A percentile compares a stretch with the other conserved stretches of the same genome.
These are phyloP conservation scores for Noctua comes DNA, from an alignment of 2,888 invertebrate species.

Conservation along the genomic window DNA sequence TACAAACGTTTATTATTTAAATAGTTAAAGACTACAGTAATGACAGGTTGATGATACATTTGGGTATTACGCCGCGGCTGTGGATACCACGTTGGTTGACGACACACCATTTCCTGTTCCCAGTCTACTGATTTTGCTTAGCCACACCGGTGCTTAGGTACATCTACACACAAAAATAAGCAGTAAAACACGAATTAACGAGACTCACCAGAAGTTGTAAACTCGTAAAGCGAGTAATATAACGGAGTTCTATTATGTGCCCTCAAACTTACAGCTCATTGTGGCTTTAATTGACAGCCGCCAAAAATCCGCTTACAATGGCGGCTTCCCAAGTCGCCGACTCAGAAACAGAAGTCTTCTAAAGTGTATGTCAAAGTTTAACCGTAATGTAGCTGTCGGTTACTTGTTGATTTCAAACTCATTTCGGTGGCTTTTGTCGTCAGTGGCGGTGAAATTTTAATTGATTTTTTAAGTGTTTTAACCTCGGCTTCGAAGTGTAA, in stretches of 20 bases:
- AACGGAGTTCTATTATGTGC: constrained; percentile 32
- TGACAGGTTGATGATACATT: not conserved
- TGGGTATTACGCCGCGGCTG: not conserved
- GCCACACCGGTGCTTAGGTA: not conserved
- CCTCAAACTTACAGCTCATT: constrained; percentile 40
- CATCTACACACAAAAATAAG: not conserved
- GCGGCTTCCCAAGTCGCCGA: constrained; percentile 32
- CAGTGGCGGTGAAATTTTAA: constrained; percentile 18
- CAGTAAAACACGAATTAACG: constrained; percentile 27
- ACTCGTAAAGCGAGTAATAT: constrained; percentile 45
- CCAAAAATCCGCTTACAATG: constrained; percentile 45
- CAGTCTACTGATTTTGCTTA: not conserved
- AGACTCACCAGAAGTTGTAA: not conserved
- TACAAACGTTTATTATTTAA: not conserved
- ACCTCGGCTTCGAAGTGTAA: not conserved
- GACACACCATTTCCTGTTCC: too few species aligned
- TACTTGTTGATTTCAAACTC: constrained; percentile 62
- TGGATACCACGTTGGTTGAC: not conserved
- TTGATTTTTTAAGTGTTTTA: constrained; percentile 31
- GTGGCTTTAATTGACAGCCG: constrained; percentile 56
- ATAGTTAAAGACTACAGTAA: not conserved
- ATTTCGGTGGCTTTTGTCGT: constrained; percentile 49
- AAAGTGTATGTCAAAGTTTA: constrained; percentile 41
- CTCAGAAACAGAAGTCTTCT: constrained; percentile 49
- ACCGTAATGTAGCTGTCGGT: constrained; percentile 23